Conservation (phyloP, 2,888 invertebrate genomes). For the Netelia virgata region DNA sequence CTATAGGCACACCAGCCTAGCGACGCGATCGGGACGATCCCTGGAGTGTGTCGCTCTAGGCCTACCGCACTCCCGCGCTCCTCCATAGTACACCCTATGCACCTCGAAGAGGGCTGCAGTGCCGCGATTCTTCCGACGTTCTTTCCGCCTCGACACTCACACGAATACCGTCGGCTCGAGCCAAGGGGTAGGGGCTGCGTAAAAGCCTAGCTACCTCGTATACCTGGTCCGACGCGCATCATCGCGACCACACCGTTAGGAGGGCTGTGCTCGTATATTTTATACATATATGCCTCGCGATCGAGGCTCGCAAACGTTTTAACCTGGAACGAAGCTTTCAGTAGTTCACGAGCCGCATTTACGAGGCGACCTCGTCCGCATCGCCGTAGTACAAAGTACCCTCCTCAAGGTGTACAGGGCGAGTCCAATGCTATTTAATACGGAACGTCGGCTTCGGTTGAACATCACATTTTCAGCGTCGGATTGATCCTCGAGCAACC, state of each 20-base stretch:
- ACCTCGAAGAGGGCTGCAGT: background rate
- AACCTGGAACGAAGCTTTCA: conserved; percentile 72
- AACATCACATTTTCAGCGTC: background rate
- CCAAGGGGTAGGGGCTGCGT: conserved; percentile 18
- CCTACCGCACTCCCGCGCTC: conserved; percentile 36
- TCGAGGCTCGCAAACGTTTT: conserved; percentile 74
- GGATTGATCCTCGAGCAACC: background rate
- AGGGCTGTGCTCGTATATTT: conserved; percentile 14
- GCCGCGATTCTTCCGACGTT: background rate
- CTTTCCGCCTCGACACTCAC: conserved; percentile 24
- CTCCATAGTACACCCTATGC: conserved; percentile 21
- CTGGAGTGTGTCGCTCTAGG: conserved; percentile 19
- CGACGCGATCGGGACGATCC: conserved; percentile 62
- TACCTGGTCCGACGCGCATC: conserved; percentile 41
- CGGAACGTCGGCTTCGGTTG: background rate
- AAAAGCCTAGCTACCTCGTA: conserved; percentile 8
- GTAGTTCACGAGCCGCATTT: conserved; percentile 81
- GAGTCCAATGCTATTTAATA: background rate
- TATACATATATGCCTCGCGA: conserved; percentile 11
- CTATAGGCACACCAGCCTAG: conserved; percentile 68
- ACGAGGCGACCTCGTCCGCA: conserved; percentile 69
- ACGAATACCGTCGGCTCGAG: background rate
- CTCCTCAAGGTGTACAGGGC: background rate
- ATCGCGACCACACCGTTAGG: conserved; percentile 63
- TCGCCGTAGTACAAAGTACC: conserved; percentile 12